These are phyloP conservation scores for Halichoeres trimaculatus DNA, from an alignment of 2,113 vertebrate species.

Conservation along the genomic window DNA sequence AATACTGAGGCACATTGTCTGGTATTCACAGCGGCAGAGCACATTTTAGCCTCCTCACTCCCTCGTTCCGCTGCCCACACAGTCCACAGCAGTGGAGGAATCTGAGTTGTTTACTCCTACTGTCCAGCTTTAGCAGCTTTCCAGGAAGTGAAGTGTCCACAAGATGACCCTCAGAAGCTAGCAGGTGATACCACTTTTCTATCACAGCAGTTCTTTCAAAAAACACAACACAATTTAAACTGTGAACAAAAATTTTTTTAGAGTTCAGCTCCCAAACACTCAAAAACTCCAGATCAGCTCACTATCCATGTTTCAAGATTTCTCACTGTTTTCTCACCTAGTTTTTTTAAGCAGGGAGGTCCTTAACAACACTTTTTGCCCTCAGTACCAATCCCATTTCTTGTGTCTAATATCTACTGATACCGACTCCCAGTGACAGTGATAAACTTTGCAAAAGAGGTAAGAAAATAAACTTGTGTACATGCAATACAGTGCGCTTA, in stretches of 20 bases:
- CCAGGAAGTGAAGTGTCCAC: conserved; percentile 16
- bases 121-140: conserved; percentile 41
- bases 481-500: no score
- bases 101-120: conserved; percentile 68
- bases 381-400: no score
- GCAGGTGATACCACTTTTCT: neutral
- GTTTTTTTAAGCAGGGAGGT: no score
- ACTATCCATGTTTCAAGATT: neutral
- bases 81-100: conserved; percentile 66
- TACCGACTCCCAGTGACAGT: no score
- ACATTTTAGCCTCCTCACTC: conserved; percentile 71
- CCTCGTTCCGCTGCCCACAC: conserved; percentile 69
- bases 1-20: conserved; percentile 78
- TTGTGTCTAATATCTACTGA: no score
- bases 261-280: neutral
- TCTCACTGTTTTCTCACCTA: neutral
- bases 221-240: neutral
- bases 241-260: neutral
- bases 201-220: neutral
- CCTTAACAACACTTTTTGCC: no score
- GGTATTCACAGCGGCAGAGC: conserved; percentile 61
- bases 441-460: no score
- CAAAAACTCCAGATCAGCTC: neutral
- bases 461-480: no score
- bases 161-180: conserved; percentile 8